Base-by-base conservation (phyloP, 2,113 vertebrate species). In the Rynchops niger region DNA sequence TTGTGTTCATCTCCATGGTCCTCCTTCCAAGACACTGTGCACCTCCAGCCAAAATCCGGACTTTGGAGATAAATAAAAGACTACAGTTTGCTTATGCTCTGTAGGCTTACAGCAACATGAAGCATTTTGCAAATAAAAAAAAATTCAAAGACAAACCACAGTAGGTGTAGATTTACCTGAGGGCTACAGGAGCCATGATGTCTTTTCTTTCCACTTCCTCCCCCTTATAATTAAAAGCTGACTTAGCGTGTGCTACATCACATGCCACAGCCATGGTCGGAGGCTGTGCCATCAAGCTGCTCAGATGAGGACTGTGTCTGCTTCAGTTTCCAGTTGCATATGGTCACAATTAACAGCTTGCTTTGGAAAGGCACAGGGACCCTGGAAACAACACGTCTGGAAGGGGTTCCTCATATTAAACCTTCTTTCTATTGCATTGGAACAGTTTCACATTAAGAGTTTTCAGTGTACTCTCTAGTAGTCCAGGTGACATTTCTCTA, bases 321-420 rank as follows among this genome's bases (percentile, higher is more conserved):
- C 47, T 79, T 53, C 50, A 19, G 32, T 29, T 85, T 45, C 82
- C 86, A 93, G 49, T 4, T 70, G 61, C 59, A 42, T 7, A 16
- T 47, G 59, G 76, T 58, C 63, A 58, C 9, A 2, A 66, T 71
- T 45, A 70, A 62, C 83, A 90, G 42, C 55, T 86, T 66, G 49
- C 72, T 96, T 82, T 74, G 77, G 55, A 71, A 88, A 83, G 49
- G 71, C 58, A 61, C 36, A 59, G 40, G 23, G 40, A 43, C 18
- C 11, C 59, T 88, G 53, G 27, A 71, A 94, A 36, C 34, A 53
- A 13, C 2, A 9, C 0, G 0, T 27, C 29, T 87, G 34, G 65
- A 69, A 81, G 27, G 17, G 11, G 26, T 11, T 87, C 34, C 43
- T 84, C 13, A 20, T 23, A 14, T 15, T 19, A 77, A 95, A 53